Evolutionary conservation across 2,888 invertebrate genomes (phyloP).

Genomic region (Chrysotoxum bicinctum): DNA sequence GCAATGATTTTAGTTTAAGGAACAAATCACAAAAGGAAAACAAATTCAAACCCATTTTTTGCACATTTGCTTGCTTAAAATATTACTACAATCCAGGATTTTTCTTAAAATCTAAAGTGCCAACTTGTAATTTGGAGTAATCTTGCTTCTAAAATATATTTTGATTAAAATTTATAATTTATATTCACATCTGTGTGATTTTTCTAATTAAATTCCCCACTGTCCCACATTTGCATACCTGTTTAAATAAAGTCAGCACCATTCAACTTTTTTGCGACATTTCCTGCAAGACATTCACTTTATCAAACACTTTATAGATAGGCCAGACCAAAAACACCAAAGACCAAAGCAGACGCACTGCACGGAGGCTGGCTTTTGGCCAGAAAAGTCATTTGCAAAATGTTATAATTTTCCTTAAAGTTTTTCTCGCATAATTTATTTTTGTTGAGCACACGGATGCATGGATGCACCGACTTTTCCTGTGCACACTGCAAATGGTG

Average conservation of each 20-base stretch:
- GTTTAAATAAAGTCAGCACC: constrained; percentile 47
- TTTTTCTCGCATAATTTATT: constrained; percentile 63
- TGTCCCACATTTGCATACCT: constrained; percentile 49
- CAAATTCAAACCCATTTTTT: too few species aligned
- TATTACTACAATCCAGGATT: too few species aligned
- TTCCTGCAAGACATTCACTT: constrained; percentile 45
- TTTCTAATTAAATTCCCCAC: constrained; percentile 16
- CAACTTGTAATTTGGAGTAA: neutral
- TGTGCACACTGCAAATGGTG: neutral
- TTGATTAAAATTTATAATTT: constrained; percentile 42
- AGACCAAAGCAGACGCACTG: constrained; percentile 7
- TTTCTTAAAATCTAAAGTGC: too few species aligned
- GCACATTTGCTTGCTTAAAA: too few species aligned
- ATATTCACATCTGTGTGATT: neutral
- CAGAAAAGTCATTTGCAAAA: constrained; percentile 70
- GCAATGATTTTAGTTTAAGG: too few species aligned
- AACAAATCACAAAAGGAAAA: too few species aligned
- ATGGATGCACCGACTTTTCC: neutral
- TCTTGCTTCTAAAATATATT: neutral
- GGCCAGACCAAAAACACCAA: too few species aligned
- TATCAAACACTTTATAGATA: constrained; percentile 28
- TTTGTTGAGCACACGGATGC: constrained; percentile 6
- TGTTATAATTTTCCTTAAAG: constrained; percentile 61
- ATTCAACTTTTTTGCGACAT: constrained; percentile 21
- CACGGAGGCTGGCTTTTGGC: constrained; percentile 57